phyloP scores from a whole-genome alignment of 2,888 invertebrate genomes.

The Sinhomidia bicolor region DNA sequence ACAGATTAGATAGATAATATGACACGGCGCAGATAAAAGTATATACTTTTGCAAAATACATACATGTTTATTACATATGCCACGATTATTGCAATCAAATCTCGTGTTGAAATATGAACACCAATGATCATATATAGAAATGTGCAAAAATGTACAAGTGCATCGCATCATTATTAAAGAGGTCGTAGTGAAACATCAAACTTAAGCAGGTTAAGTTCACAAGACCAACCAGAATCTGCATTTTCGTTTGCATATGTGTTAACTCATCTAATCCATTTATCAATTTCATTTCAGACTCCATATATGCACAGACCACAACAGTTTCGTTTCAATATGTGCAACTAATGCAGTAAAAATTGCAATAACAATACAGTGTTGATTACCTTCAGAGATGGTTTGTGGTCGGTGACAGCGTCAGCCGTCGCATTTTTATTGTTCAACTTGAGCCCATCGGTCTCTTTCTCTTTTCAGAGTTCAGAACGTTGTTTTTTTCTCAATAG shows the following conservation, averaged over 20 bases:
- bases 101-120: background rate
- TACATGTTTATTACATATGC: background rate
- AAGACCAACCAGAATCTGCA: background rate
- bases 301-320: background rate
- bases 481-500: too few relatives aligned
- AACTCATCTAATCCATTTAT: background rate
- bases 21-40: background rate
- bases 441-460: too few relatives aligned
- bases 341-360: background rate
- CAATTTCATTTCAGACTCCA: background rate
- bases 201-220: background rate
- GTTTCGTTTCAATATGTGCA: background rate
- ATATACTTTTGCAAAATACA: background rate
- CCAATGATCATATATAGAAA: background rate
- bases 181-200: background rate
- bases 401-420: background rate
- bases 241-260: background rate
- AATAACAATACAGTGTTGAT: background rate
- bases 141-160: background rate
- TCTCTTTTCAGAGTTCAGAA: too few relatives aligned
- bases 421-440: constrained; percentile 20
- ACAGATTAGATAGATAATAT: too few relatives aligned
- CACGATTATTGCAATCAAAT: background rate
- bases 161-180: background rate
- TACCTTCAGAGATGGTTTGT: background rate